phyloP scores from a whole-genome alignment of 2,888 invertebrate species.

The Lasioglossum figueresi region DNA sequence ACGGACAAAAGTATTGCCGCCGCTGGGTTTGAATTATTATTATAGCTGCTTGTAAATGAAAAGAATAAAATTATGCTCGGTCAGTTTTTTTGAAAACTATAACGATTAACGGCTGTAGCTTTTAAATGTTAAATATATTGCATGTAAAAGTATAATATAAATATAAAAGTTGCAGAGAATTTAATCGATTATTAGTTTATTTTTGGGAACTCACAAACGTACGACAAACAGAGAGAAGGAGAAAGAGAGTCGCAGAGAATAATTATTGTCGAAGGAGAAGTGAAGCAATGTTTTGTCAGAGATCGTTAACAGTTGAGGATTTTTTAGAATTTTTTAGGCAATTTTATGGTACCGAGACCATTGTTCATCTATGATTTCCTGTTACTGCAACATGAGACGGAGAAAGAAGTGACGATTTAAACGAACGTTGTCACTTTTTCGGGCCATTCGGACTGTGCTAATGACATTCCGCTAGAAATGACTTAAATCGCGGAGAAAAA shows the following conservation, averaged over 20 bases:
- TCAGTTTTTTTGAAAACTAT: not conserved
- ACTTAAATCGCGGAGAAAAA: not conserved
- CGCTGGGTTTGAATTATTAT: no score
- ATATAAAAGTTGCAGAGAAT: not conserved
- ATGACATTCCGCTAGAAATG: not conserved
- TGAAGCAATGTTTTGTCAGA: constrained; percentile 29
- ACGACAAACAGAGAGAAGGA: not conserved
- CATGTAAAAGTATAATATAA: not conserved
- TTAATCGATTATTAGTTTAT: not conserved
- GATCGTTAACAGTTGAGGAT: constrained; percentile 38
- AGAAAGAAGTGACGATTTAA: not conserved
- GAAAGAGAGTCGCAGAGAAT: not conserved
- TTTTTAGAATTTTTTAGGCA: constrained; percentile 5
- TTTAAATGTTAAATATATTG: not conserved
- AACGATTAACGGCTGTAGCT: not conserved
- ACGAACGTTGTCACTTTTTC: not conserved
- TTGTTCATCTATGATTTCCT: constrained; percentile 30
- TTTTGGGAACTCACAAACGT: not conserved
- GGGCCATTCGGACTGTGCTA: not conserved
- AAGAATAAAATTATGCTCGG: not conserved
- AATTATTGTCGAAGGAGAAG: constrained; percentile 19
- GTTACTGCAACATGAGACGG: constrained; percentile 14
- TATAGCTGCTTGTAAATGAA: not conserved
- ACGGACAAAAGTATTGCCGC: no score
- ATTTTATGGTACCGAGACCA: not conserved